Conservation (phyloP, 2,888 invertebrate species). For the Danaus chrysippus region DNA sequence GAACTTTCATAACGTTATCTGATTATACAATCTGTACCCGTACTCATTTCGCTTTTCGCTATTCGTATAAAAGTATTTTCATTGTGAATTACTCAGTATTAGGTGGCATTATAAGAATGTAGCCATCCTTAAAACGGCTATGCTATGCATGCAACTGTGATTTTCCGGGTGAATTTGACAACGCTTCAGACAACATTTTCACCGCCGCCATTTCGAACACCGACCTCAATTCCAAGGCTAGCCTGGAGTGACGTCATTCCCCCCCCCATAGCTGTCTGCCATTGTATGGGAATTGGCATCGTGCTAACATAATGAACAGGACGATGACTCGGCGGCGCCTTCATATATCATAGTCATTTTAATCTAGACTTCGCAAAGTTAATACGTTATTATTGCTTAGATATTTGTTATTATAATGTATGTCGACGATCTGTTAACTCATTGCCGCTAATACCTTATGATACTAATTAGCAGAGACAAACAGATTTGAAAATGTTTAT, state of each 20-base stretch:
- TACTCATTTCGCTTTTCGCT: too few relatives aligned
- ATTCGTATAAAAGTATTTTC: too few relatives aligned
- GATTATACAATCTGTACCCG: too few relatives aligned
- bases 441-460: too few relatives aligned
- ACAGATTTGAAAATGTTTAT: constrained; percentile 12
- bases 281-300: constrained; percentile 69
- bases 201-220: constrained; percentile 63
- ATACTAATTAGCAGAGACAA: not conserved
- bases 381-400: constrained; percentile 9
- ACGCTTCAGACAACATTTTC: constrained; percentile 64
- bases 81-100: not conserved
- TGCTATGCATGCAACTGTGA: constrained; percentile 18
- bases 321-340: constrained; percentile 55
- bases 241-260: constrained; percentile 69
- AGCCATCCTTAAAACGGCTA: constrained; percentile 16
- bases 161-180: constrained; percentile 30
- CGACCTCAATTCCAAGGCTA: constrained; percentile 75
- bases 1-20: too few relatives aligned
- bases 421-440: too few relatives aligned
- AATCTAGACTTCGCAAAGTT: constrained; percentile 22
- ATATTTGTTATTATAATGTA: not conserved
- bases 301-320: constrained; percentile 61
- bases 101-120: constrained; percentile 7
- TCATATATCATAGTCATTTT: constrained; percentile 33
- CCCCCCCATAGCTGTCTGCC: constrained; percentile 53